phyloP scores from a whole-genome alignment of 2,888 invertebrate species.

The Drosophila birchii region DNA sequence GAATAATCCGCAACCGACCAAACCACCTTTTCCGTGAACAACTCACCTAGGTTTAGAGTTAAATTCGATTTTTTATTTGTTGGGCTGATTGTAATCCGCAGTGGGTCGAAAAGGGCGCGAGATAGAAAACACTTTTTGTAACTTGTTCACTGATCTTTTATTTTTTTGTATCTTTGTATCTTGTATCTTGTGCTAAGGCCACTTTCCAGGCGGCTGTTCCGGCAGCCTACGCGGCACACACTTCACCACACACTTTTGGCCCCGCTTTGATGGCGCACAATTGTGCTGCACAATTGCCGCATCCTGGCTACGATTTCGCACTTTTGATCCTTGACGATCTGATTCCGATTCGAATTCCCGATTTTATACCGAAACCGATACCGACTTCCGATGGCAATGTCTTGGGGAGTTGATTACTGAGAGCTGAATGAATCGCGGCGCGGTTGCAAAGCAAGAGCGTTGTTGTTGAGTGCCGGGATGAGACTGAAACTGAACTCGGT shows the following conservation, averaged over 20 bases:
- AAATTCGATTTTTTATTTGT: conserved; percentile 5
- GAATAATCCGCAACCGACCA: not conserved
- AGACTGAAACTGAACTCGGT: conserved; percentile 76
- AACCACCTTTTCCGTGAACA: conserved; percentile 10
- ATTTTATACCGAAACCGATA: not conserved
- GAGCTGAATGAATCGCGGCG: conserved; percentile 17
- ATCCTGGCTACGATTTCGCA: conserved; percentile 47
- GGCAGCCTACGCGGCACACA: conserved; percentile 34
- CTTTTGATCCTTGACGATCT: conserved; percentile 6
- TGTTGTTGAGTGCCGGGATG: conserved; percentile 80
- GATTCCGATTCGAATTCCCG: not conserved
- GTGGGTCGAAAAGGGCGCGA: conserved; percentile 8
- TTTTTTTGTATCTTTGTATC: conserved; percentile 14
- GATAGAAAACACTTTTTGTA: conserved; percentile 3
- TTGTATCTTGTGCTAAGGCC: conserved; percentile 25
- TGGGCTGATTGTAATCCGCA: conserved; percentile 27
- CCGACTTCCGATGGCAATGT: conserved; percentile 3
- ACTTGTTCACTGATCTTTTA: conserved; percentile 7
- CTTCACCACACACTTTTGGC: conserved; percentile 41
- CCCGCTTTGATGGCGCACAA: conserved; percentile 53
- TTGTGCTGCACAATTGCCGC: conserved; percentile 64
- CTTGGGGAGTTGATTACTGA: not conserved
- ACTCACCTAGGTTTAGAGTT: conserved; percentile 20
- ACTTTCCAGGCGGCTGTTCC: conserved; percentile 28
- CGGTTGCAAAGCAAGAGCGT: conserved; percentile 32